These are phyloP conservation scores for Acrobeloides nanus DNA, from an alignment of 2,888 invertebrate species.

Conservation along the genomic window DNA sequence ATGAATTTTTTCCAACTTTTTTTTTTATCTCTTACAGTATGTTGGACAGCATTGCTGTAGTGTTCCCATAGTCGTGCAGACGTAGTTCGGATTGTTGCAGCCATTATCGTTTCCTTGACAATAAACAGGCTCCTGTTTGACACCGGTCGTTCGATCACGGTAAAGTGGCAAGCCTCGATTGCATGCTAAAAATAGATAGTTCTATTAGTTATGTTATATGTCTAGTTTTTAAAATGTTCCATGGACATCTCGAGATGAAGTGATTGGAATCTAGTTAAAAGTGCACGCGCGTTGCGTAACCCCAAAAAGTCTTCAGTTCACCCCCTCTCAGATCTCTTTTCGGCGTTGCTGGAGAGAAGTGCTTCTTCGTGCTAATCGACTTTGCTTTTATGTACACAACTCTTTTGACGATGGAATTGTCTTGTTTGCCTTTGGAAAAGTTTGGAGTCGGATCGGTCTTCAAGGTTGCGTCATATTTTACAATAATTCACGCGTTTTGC, in stretches of 20 bases:
- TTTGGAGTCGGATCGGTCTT: too few species aligned
- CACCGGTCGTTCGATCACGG: slow-evolving; percentile 49
- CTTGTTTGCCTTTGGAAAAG: too few species aligned
- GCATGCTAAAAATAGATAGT: slow-evolving; percentile 35
- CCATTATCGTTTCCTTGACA: slow-evolving; percentile 51
- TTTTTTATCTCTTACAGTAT: slow-evolving; percentile 38
- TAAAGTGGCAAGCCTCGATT: slow-evolving; percentile 52
- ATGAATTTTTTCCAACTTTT: too few species aligned
- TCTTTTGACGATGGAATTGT: not conserved
- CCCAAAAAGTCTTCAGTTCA: too few species aligned
- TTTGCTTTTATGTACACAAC: not conserved
- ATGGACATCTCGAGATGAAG: too few species aligned
- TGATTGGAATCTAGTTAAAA: too few species aligned
- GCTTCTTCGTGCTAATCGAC: slow-evolving; percentile 7
- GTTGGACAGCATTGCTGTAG: slow-evolving; percentile 52
- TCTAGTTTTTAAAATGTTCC: too few species aligned
- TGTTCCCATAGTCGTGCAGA: slow-evolving; percentile 51
- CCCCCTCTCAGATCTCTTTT: too few species aligned
- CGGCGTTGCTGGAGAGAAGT: too few species aligned
- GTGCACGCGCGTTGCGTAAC: too few species aligned
- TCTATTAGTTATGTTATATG: slow-evolving; percentile 1
- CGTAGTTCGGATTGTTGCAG: slow-evolving; percentile 52
- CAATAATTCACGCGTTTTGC: too few species aligned
- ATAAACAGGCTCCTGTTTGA: slow-evolving; percentile 52
- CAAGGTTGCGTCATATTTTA: too few species aligned